phyloP scores from a whole-genome alignment of 2,888 invertebrate species.

The Amphipyra tragopoginis region DNA sequence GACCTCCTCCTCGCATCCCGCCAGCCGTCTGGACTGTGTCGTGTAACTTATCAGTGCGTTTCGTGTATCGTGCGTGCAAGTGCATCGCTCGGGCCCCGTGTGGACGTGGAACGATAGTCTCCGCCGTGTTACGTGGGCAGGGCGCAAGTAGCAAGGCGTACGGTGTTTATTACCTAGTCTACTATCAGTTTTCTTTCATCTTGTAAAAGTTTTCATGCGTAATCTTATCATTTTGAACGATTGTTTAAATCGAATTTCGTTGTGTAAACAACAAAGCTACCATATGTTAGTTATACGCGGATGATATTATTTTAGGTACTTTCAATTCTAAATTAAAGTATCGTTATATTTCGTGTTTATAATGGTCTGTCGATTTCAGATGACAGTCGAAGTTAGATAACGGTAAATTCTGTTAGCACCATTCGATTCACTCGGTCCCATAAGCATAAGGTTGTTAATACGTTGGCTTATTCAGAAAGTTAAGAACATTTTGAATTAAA shows the following conservation, averaged over 20 bases:
- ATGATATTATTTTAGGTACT: conserved; percentile 9
- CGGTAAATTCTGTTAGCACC: conserved; percentile 35
- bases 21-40: not conserved
- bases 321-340: not conserved
- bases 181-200: conserved; percentile 39
- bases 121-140: conserved; percentile 10
- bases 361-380: not conserved
- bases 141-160: conserved; percentile 10
- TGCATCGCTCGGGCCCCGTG: conserved; percentile 23
- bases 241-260: conserved; percentile 14
- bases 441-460: conserved; percentile 14
- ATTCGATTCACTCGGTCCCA: conserved; percentile 13
- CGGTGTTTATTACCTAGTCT: conserved; percentile 20
- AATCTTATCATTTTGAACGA: conserved; percentile 34
- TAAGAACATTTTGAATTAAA: conserved; percentile 15
- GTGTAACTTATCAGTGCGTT: conserved; percentile 14
- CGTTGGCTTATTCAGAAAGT: conserved; percentile 14
- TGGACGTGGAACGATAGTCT: conserved; percentile 48
- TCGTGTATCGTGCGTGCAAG: not conserved
- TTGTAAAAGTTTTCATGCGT: conserved; percentile 33
- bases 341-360: conserved; percentile 8
- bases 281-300: conserved; percentile 27
- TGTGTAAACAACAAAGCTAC: conserved; percentile 9
- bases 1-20: not conserved
- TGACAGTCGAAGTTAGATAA: conserved; percentile 22